A percentile compares a stretch with the other conserved stretches of the same genome.
Conservation (phyloP, 1,140 invertebrate species). For the Penaeus indicus region DNA sequence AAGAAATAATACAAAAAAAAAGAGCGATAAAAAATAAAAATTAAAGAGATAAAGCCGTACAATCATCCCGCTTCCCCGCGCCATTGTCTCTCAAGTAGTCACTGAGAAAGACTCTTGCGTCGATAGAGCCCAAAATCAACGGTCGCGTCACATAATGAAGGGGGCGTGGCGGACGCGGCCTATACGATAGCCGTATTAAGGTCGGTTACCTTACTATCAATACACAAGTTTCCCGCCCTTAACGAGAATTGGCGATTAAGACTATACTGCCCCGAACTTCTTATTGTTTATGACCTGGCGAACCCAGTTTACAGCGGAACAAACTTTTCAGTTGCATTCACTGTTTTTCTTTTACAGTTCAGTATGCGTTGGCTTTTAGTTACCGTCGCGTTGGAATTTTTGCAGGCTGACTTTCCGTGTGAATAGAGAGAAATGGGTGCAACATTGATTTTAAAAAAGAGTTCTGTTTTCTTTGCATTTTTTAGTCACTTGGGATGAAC, state of each 20-base stretch:
- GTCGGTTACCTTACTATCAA: background rate
- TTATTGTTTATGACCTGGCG: constrained; percentile 51
- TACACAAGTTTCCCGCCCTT: constrained; percentile 30
- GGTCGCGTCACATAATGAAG: constrained; percentile 33
- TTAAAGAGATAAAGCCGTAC: background rate
- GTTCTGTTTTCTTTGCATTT: too few relatives aligned
- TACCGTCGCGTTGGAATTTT: too few relatives aligned
- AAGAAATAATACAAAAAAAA: too few relatives aligned
- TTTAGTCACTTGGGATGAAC: too few relatives aligned
- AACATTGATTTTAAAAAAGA: too few relatives aligned
- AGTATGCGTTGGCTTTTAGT: background rate
- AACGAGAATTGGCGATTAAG: constrained; percentile 25
- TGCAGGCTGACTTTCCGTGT: too few relatives aligned
- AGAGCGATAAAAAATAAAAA: background rate
- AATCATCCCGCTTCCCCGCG: too few relatives aligned
- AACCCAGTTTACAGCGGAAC: constrained; percentile 39
- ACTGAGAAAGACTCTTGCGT: background rate
- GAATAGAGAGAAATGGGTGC: too few relatives aligned
- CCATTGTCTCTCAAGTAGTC: constrained; percentile 24
- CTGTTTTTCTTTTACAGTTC: constrained; percentile 29
- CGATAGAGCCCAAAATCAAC: constrained; percentile 28
- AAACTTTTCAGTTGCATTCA: constrained; percentile 52
- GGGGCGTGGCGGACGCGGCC: background rate
- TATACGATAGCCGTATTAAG: constrained; percentile 1
- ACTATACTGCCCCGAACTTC: constrained; percentile 42